Evolutionary conservation across 2,888 invertebrate genomes (phyloP).

Genomic region (Eutolmus rufibarbis): DNA sequence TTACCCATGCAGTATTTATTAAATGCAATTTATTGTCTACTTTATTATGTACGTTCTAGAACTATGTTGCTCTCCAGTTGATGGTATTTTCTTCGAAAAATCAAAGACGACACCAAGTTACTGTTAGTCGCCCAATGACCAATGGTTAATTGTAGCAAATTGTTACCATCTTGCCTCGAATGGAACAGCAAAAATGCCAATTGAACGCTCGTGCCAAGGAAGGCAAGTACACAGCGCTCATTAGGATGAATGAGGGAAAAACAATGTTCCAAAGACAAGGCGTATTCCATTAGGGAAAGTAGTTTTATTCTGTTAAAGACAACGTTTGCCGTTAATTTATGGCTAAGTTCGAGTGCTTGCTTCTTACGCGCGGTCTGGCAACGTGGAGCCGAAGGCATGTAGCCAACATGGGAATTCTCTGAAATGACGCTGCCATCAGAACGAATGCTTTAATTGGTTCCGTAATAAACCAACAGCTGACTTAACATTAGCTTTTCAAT

Average conservation of each 20-base stretch:
- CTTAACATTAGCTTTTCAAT: not conserved
- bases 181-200: not conserved
- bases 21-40: too few relatives aligned
- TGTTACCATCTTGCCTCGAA: not conserved
- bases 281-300: slow-evolving; percentile 17
- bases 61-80: not conserved
- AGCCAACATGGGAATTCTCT: not conserved
- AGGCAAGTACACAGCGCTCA: not conserved
- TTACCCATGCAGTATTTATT: too few relatives aligned
- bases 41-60: too few relatives aligned
- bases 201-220: not conserved
- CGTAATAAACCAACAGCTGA: not conserved
- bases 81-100: not conserved
- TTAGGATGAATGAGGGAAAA: slow-evolving; percentile 9
- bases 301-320: slow-evolving; percentile 6
- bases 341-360: not conserved
- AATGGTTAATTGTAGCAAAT: not conserved
- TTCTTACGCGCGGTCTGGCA: not conserved
- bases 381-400: not conserved
- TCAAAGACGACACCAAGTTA: not conserved
- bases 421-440: not conserved
- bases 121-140: not conserved
- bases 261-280: not conserved
- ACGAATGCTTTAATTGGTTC: slow-evolving; percentile 9
- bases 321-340: slow-evolving; percentile 2